These are phyloP conservation scores for Lophochroa leadbeateri DNA, from an alignment of 2,113 vertebrate genomes.

Conservation along the genomic window DNA sequence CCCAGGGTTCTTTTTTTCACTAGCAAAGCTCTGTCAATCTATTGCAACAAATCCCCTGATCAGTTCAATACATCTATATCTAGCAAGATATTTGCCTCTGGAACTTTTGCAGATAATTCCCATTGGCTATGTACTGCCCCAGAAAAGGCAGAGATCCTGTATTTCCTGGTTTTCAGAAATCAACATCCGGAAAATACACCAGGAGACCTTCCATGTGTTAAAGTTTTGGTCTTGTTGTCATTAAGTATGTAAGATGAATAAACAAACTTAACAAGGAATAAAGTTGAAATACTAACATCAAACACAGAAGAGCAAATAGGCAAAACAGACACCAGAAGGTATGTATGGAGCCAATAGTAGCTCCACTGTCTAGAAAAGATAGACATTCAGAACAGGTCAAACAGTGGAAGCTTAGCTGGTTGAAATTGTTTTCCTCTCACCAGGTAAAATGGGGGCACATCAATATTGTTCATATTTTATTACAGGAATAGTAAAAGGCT, in stretches of 20 bases:
- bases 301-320: constrained; percentile 1
- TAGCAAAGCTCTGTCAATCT: not conserved
- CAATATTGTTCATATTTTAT: not conserved
- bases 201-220: not conserved
- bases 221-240: constrained; percentile 11
- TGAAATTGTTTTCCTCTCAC: not conserved
- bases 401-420: not conserved
- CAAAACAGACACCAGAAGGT: not conserved
- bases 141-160: not conserved
- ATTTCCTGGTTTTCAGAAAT: not conserved
- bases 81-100: constrained; percentile 16
- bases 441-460: not conserved
- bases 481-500: not conserved
- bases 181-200: not conserved
- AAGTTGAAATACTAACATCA: constrained; percentile 32
- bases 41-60: not conserved
- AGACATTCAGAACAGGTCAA: not conserved
- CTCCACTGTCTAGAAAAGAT: constrained; percentile 7
- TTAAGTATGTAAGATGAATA: not conserved
- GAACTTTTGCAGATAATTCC: not conserved
- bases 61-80: not conserved
- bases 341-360: not conserved
- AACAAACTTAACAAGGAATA: constrained; percentile 5
- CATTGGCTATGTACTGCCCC: not conserved
- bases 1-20: not conserved